These are phyloP conservation scores for Drosophila mayri DNA, from an alignment of 1,140 invertebrate species.

Conservation along the genomic window DNA sequence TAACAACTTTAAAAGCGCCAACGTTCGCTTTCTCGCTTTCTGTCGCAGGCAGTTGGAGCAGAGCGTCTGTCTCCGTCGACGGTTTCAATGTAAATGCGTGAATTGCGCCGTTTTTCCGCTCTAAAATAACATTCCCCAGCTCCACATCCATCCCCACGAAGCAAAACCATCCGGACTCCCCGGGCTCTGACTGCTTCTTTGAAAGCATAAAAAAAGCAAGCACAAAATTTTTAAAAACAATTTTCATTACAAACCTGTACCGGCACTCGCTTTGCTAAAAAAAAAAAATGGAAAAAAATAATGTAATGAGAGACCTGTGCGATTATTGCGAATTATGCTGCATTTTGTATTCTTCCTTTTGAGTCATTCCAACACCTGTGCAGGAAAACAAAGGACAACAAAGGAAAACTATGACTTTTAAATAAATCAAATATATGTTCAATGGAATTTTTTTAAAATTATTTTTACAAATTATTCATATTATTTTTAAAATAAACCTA, in stretches of 20 bases:
- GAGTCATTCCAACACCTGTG: not conserved
- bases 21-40: slow-evolving; percentile 13
- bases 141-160: not conserved
- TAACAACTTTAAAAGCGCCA: slow-evolving; percentile 18
- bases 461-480: not conserved
- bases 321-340: slow-evolving; percentile 7
- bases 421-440: too few relatives aligned
- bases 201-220: slow-evolving; percentile 22
- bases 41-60: slow-evolving; percentile 20
- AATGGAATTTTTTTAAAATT: not conserved
- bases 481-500: too few relatives aligned
- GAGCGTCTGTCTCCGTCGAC: slow-evolving; percentile 58
- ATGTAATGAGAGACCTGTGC: not conserved
- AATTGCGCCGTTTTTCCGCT: slow-evolving; percentile 53
- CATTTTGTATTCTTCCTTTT: not conserved
- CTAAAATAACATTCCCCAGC: slow-evolving; percentile 60
- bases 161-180: slow-evolving; percentile 1
- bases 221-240: slow-evolving; percentile 34
- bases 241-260: slow-evolving; percentile 39
- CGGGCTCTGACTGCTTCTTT: slow-evolving; percentile 5
- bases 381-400: slow-evolving; percentile 21
- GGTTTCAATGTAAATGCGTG: slow-evolving; percentile 69
- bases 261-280: slow-evolving; percentile 2
- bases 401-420: not conserved
- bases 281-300: not conserved